Evolutionary conservation across 2,888 invertebrate species (phyloP).

Genomic region (Chrysina gloriosa): DNA sequence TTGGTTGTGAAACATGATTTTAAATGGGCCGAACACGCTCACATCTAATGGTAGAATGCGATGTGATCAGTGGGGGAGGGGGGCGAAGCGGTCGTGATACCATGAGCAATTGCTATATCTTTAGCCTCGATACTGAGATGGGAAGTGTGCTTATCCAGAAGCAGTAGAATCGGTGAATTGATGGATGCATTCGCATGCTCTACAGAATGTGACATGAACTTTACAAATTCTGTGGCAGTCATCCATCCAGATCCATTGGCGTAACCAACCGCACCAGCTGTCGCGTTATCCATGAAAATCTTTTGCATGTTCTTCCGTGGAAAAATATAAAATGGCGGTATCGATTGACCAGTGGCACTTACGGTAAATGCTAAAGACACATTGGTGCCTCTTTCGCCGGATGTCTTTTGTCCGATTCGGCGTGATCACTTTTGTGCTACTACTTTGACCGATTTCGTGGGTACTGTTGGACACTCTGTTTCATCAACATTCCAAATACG

Average conservation of each 20-base stretch:
- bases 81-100: slow-evolving; percentile 50
- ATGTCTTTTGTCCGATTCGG: slow-evolving; percentile 52
- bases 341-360: slow-evolving; percentile 9
- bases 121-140: slow-evolving; percentile 49
- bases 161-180: slow-evolving; percentile 41
- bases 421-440: slow-evolving; percentile 51
- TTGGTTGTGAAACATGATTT: neutral
- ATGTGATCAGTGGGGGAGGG: slow-evolving; percentile 51
- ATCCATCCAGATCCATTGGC: slow-evolving; percentile 55
- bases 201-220: slow-evolving; percentile 45
- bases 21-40: neutral
- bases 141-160: slow-evolving; percentile 48
- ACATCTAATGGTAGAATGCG: slow-evolving; percentile 1
- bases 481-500: slow-evolving; percentile 16
- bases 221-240: slow-evolving; percentile 51
- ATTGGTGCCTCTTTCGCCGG: slow-evolving; percentile 15
- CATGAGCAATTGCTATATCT: slow-evolving; percentile 52
- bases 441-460: slow-evolving; percentile 51
- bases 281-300: slow-evolving; percentile 45
- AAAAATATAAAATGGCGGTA: slow-evolving; percentile 52
- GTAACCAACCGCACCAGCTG: slow-evolving; percentile 46
- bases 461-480: slow-evolving; percentile 8
- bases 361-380: slow-evolving; percentile 22
- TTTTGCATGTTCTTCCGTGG: slow-evolving; percentile 46
- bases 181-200: slow-evolving; percentile 29